Evolutionary conservation across 2,888 invertebrate species (phyloP).

Genomic region (Lycaena phlaeas): DNA sequence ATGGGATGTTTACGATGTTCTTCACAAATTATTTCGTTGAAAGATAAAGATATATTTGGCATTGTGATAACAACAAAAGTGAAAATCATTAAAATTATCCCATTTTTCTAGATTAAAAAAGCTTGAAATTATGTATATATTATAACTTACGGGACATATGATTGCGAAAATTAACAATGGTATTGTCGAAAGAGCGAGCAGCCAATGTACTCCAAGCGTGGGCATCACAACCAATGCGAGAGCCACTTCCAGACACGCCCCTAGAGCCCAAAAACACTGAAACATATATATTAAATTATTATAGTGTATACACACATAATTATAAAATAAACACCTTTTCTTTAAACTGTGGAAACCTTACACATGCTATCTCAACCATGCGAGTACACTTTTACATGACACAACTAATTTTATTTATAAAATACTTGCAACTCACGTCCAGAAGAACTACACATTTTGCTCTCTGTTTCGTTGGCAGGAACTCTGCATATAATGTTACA

Average conservation of each 20-base stretch:
- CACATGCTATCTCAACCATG: no score
- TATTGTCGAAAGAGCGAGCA: constrained; percentile 91
- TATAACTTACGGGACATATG: constrained; percentile 80
- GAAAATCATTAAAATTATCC: no score
- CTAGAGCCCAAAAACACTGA: constrained; percentile 96
- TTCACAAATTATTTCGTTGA: no score
- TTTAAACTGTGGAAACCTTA: no score
- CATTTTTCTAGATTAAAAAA: no score
- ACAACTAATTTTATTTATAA: no score
- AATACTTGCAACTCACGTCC: constrained; percentile 89
- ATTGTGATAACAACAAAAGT: no score
- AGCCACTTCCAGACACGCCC: constrained; percentile 93
- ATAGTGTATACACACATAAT: background rate
- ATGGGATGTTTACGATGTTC: no score
- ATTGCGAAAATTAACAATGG: constrained; percentile 88
- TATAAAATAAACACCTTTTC: no score
- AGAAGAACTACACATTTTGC: constrained; percentile 96
- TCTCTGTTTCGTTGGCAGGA: constrained; percentile 92
- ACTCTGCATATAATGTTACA: constrained; percentile 96
- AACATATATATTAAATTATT: constrained; percentile 18
- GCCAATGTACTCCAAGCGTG: constrained; percentile 91
- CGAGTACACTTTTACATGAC: no score
- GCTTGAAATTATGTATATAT: no score
- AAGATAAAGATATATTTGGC: no score
- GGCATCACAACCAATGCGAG: constrained; percentile 94